A percentile compares a stretch with the other conserved stretches of the same genome.
These are phyloP conservation scores for Yponomeuta plumbellus DNA, from an alignment of 2,888 invertebrate species.

Conservation along the genomic window DNA sequence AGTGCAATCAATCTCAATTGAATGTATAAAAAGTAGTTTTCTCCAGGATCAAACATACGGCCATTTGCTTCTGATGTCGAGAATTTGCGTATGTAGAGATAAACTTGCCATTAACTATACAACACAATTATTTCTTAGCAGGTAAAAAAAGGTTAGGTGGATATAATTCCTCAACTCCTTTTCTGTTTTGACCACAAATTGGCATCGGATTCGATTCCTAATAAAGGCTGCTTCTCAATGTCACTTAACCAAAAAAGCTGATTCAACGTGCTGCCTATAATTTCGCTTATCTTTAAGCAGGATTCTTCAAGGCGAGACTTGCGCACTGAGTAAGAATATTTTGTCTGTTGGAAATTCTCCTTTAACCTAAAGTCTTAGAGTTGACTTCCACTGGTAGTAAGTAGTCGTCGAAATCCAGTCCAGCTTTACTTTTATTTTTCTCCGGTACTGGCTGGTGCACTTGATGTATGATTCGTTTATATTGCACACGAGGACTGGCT, in stretches of 20 bases:
- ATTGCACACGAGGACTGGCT: neutral
- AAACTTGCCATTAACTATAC: no score
- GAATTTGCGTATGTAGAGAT: no score
- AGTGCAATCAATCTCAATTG: no score
- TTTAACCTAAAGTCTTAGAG: neutral
- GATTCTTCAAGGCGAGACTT: conserved; percentile 44
- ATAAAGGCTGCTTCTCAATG: conserved; percentile 43
- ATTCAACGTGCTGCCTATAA: conserved; percentile 35
- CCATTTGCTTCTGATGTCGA: no score
- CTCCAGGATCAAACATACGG: no score
- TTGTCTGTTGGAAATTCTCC: neutral
- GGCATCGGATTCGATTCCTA: conserved; percentile 37
- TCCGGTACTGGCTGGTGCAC: neutral
- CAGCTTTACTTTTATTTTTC: conserved; percentile 4
- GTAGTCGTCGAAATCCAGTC: conserved; percentile 47
- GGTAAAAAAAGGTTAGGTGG: no score
- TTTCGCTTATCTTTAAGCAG: conserved; percentile 41
- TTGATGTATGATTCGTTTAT: conserved; percentile 2
- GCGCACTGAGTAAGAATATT: conserved; percentile 26
- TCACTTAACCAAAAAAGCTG: conserved; percentile 51
- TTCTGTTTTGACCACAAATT: conserved; percentile 26
- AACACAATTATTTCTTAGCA: no score
- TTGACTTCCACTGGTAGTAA: neutral
- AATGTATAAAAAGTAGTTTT: no score
- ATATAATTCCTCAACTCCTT: neutral